phyloP scores from a whole-genome alignment of 2,888 invertebrate species.

The Limulus polyphemus region DNA sequence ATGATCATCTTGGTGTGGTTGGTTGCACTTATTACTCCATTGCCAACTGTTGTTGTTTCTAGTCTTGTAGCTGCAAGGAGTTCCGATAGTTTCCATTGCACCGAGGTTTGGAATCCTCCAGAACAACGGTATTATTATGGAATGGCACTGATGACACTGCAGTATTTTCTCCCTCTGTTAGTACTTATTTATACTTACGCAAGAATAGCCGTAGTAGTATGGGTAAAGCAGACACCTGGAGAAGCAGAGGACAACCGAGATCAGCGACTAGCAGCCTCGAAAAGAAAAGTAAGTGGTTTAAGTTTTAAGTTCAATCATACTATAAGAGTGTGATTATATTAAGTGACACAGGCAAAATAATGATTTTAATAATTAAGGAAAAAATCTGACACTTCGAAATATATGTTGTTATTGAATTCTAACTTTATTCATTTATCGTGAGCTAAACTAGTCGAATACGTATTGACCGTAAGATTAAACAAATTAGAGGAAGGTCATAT shows the following conservation, averaged over 20 bases:
- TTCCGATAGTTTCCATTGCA: conserved; percentile 42
- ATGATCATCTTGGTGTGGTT: conserved; percentile 61
- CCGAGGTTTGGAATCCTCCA: conserved; percentile 44
- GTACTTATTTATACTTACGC: conserved; percentile 74
- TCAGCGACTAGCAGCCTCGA: conserved; percentile 67
- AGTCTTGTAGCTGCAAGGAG: conserved; percentile 27
- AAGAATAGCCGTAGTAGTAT: conserved; percentile 70
- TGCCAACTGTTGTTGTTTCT: conserved; percentile 66
- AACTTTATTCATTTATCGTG: too few relatives aligned
- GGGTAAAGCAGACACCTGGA: conserved; percentile 74
- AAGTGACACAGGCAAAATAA: too few relatives aligned
- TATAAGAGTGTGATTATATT: too few relatives aligned
- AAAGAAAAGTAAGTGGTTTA: conserved; percentile 57
- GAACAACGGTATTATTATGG: conserved; percentile 48
- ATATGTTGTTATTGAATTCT: too few relatives aligned
- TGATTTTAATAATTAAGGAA: too few relatives aligned
- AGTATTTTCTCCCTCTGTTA: conserved; percentile 66
- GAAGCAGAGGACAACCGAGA: conserved; percentile 74
- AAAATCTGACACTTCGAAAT: too few relatives aligned
- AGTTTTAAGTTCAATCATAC: too few relatives aligned
- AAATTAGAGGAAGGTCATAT: too few relatives aligned
- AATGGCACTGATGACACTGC: conserved; percentile 60
- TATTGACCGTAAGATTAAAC: too few relatives aligned
- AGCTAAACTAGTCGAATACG: too few relatives aligned
- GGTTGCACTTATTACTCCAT: conserved; percentile 60